phyloP scores from a whole-genome alignment of 2,113 vertebrate genomes.

The Drymodes brunneopygia region DNA sequence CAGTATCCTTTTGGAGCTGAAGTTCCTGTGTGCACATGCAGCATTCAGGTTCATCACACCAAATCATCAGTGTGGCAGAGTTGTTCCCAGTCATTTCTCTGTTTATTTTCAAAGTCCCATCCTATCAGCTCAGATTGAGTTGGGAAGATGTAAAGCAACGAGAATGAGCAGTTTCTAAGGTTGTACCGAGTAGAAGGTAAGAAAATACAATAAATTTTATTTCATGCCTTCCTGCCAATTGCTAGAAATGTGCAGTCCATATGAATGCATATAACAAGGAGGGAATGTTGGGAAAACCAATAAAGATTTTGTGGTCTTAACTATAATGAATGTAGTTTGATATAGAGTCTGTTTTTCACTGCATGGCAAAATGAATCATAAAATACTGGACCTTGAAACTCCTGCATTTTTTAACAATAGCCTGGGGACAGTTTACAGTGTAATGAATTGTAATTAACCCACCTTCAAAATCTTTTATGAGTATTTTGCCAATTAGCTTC shows the following conservation, averaged over 20 bases:
- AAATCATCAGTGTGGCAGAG: neutral
- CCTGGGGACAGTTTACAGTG: constrained; percentile 78
- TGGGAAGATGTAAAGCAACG: constrained; percentile 60
- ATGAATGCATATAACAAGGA: constrained; percentile 80
- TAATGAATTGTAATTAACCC: constrained; percentile 87
- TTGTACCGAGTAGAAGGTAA: constrained; percentile 68
- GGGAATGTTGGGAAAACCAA: constrained; percentile 81
- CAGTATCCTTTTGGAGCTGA: neutral
- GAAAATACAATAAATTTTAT: constrained; percentile 78
- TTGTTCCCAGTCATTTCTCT: neutral
- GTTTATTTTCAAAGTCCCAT: neutral
- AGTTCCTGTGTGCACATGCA: neutral
- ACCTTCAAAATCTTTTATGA: constrained; percentile 83
- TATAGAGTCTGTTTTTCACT: constrained; percentile 84
- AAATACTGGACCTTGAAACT: constrained; percentile 82
- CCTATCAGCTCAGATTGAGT: neutral
- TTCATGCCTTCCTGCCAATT: constrained; percentile 77
- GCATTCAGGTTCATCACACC: neutral
- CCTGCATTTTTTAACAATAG: constrained; percentile 83
- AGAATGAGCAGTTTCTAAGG: constrained; percentile 65
- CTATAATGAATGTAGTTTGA: constrained; percentile 83
- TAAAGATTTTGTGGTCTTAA: constrained; percentile 82
- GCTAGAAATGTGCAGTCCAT: constrained; percentile 83
- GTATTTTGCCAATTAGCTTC: constrained; percentile 82
- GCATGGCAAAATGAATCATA: constrained; percentile 84